Percentiles rank a stretch among this genome's conserved stretches.
phyloP scores from a whole-genome alignment of 2,113 vertebrate genomes.

The Coracopsis vasa region DNA sequence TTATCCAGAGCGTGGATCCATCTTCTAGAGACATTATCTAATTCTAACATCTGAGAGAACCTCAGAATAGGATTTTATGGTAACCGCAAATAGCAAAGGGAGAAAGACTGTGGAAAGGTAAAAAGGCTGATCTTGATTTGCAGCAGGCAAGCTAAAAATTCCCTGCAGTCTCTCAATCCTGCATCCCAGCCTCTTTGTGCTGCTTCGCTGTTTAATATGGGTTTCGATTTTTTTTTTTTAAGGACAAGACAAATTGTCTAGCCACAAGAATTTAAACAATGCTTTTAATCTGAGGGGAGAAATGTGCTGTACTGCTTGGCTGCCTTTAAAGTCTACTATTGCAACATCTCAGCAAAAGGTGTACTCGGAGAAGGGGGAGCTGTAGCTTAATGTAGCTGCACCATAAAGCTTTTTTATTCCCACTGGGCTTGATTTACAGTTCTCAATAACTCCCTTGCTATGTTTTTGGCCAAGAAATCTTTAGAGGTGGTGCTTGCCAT shows the following conservation, averaged over 20 bases:
- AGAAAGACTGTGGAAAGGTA: slow-evolving; percentile 17
- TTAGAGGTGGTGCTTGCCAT: neutral
- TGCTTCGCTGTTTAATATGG: neutral
- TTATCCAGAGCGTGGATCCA: neutral
- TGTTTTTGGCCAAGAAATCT: neutral
- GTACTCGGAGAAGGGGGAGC: neutral
- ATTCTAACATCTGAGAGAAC: slow-evolving; percentile 3
- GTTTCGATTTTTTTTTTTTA: neutral
- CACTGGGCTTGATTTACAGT: neutral
- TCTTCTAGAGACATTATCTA: slow-evolving; percentile 2
- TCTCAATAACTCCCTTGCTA: neutral
- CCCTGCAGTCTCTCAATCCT: neutral
- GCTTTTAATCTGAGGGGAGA: slow-evolving; percentile 50
- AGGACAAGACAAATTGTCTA: slow-evolving; percentile 58
- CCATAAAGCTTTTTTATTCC: neutral
- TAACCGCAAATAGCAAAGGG: neutral
- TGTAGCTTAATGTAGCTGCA: neutral
- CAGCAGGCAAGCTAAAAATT: neutral
- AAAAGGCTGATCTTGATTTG: slow-evolving; percentile 35
- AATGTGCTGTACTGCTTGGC: slow-evolving; percentile 12
- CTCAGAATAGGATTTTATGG: neutral
- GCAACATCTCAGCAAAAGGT: neutral
- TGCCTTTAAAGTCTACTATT: neutral
- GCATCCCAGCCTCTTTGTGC: neutral
- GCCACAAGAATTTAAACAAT: slow-evolving; percentile 59